Conservation (phyloP, 2,888 invertebrate species). For the Pachliopta kotzebuea region DNA sequence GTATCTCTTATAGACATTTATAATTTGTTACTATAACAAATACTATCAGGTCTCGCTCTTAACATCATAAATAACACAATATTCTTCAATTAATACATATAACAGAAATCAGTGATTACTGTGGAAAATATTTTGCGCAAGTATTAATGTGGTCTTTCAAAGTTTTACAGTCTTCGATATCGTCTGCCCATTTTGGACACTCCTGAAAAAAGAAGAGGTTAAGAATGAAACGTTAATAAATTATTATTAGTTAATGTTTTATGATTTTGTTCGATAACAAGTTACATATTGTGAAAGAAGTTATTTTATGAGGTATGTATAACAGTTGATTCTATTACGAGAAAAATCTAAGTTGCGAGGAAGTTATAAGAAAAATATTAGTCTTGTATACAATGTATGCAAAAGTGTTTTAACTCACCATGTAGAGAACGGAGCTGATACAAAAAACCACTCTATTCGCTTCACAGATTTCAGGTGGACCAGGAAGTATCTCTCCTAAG, state of each 20-base stretch:
- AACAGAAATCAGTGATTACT: neutral
- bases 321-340: neutral
- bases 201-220: constrained; percentile 46
- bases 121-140: constrained; percentile 22
- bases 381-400: neutral
- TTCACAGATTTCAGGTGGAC: constrained; percentile 52
- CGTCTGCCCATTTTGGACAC: constrained; percentile 45
- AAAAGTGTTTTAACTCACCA: constrained; percentile 39
- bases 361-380: neutral
- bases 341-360: too few species aligned
- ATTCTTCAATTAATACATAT: neutral
- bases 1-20: neutral
- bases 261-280: too few species aligned
- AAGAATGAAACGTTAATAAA: too few species aligned
- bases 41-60: neutral
- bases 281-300: neutral
- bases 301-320: neutral
- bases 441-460: constrained; percentile 54
- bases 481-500: constrained; percentile 41
- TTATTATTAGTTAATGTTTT: too few species aligned
- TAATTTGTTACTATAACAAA: neutral
- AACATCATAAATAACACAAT: neutral
- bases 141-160: constrained; percentile 21
- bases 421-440: constrained; percentile 43
- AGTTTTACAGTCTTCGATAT: constrained; percentile 17